Evolutionary conservation across 2,888 invertebrate species (phyloP), one percentile per base, ranked within the genome.

Genomic region (Lamproptera curius): DNA sequence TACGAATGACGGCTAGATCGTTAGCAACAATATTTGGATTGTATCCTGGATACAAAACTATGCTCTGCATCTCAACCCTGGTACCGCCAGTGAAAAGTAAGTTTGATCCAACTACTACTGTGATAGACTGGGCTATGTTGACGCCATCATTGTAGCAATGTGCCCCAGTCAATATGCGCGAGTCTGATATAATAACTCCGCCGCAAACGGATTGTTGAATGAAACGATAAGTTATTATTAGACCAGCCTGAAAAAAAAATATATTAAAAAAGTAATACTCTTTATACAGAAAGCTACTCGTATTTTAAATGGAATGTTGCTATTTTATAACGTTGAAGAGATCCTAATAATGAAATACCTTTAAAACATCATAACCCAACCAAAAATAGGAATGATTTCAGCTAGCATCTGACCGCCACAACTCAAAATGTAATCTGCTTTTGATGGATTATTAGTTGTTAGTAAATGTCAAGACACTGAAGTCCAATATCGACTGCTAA

Each of bases 71-170:
- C 1, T 54, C 50, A 9, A 67, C 42, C 14, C 75, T 60, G n/a
- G 58, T 62, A 5, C 75, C 76, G 0, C 73, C 75, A 39, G 59
- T 52, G 54, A 71, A 71, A 5, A 76, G 59, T 1, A 62, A 41
- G 47, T 63, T 67, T 28, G 73, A 70, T 6, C 75, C 73, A 0
- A 70, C 55, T 5, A 75, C 63, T 0, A 67, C 65, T 9, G 65
- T 67, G 39, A 66, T 46, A 16, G 59, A 57, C 5, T 52, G 49
- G 0, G 63, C 69, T 9, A 59, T 54, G 51, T 43, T 60, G 35
- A 47, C 55, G 13, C 73, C 70, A 31, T 73, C 72, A 40, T 59
- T 60, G 35, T 62, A 56, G 51, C 73, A 72, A 44, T 70, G 72
- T n/a, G 65, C 73, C 2, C 64, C 72, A 2, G 70, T 73, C 28